Conservation (phyloP, 2,888 invertebrate genomes). For the Megalurothrips usitatus region DNA sequence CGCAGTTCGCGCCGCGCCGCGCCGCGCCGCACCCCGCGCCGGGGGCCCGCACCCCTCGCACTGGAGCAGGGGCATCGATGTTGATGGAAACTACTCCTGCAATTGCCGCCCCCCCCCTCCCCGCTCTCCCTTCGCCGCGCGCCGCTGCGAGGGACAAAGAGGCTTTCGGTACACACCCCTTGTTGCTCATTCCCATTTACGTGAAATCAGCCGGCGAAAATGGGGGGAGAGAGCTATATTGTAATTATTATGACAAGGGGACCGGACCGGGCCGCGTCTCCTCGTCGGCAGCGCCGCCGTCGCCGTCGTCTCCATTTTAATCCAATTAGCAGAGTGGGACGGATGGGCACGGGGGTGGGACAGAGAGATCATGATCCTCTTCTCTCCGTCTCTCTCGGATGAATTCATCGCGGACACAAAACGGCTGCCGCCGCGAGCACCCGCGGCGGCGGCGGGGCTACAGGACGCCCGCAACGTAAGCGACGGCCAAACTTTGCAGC, state of each 20-base stretch:
- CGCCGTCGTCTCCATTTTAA: slow-evolving; percentile 5
- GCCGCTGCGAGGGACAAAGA: neutral
- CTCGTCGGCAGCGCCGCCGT: too few relatives aligned
- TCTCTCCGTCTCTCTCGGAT: neutral
- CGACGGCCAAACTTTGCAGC: too few relatives aligned
- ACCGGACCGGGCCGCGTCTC: neutral
- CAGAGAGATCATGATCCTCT: too few relatives aligned
- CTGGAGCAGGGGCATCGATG: neutral
- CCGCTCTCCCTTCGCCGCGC: neutral
- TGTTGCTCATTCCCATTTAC: neutral
- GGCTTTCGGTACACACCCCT: neutral
- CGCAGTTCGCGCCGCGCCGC: neutral
- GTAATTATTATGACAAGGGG: neutral
- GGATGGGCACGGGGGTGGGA: neutral
- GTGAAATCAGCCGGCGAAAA: slow-evolving; percentile 12
- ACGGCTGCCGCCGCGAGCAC: too few relatives aligned
- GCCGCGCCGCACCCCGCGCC: neutral
- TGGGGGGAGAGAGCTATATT: neutral
- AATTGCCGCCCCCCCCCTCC: neutral
- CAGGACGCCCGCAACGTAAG: too few relatives aligned
- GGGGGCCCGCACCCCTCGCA: neutral
- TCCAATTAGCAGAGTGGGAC: neutral
- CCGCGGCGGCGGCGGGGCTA: too few relatives aligned
- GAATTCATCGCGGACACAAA: too few relatives aligned
- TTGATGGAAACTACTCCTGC: too few relatives aligned